phyloP scores from a whole-genome alignment of 1,140 invertebrate species.

The Rhopalosiphum maidis region DNA sequence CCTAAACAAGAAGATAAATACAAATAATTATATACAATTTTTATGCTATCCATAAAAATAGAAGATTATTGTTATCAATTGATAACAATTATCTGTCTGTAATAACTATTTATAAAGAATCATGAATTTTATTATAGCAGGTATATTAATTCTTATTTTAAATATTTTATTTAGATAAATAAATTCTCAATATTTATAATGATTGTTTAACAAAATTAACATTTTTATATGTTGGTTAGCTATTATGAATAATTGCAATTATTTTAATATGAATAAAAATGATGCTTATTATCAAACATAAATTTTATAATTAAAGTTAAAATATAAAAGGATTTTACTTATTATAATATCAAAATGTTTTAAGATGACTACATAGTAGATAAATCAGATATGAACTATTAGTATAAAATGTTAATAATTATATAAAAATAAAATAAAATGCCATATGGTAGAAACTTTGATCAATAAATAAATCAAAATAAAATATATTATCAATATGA shows the following conservation, averaged over 20 bases:
- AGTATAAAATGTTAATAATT: neutral
- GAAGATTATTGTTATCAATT: neutral
- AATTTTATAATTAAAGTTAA: neutral
- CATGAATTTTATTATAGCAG: neutral
- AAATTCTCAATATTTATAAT: neutral
- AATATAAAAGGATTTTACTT: neutral
- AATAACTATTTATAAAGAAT: neutral
- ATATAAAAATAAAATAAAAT: neutral
- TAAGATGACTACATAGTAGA: neutral
- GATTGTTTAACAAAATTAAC: too few species aligned
- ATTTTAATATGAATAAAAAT: neutral
- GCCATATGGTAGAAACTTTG: slow-evolving; percentile 2
- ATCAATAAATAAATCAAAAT: neutral
- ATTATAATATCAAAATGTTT: neutral
- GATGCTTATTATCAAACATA: neutral
- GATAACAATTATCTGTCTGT: neutral
- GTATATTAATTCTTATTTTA: neutral
- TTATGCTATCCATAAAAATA: neutral
- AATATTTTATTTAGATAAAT: neutral
- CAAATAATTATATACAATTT: neutral
- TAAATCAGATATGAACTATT: neutral
- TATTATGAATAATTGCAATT: neutral
- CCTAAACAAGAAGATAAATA: neutral
- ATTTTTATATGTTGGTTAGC: too few species aligned
- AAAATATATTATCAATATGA: neutral